A percentile compares a stretch with the other conserved stretches of the same genome.
These are phyloP conservation scores for Benthosema pterotum DNA, from an alignment of 2,797 vertebrate species.

Conservation along the genomic window DNA sequence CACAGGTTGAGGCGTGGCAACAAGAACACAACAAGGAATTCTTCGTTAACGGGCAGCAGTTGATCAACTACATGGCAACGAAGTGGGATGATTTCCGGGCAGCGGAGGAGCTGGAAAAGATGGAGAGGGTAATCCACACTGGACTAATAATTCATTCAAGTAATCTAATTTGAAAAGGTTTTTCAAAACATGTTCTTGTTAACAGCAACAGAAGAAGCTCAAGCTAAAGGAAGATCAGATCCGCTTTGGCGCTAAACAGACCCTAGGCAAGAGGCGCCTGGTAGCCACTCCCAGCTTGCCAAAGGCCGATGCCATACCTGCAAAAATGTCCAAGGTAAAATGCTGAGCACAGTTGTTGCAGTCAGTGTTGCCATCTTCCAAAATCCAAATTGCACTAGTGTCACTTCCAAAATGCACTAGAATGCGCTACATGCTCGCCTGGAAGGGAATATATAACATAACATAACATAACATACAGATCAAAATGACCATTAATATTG, in stretches of 20 bases:
- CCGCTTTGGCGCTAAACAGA: slow-evolving; percentile 85
- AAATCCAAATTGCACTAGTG: too few species aligned
- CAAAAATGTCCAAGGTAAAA: slow-evolving; percentile 88
- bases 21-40: slow-evolving; percentile 78
- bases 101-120: slow-evolving; percentile 91
- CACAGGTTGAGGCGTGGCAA: slow-evolving; percentile 86
- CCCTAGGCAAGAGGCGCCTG: slow-evolving; percentile 83
- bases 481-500: too few species aligned
- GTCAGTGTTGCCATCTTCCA: too few species aligned
- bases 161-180: not conserved
- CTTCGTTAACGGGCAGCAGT: slow-evolving; percentile 86
- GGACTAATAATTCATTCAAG: not conserved
- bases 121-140: slow-evolving; percentile 83
- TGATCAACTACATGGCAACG: slow-evolving; percentile 85
- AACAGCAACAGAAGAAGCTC: slow-evolving; percentile 91
- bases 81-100: slow-evolving; percentile 86
- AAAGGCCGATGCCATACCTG: slow-evolving; percentile 58
- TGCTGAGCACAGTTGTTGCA: not conserved
- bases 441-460: too few species aligned
- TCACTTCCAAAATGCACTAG: too few species aligned
- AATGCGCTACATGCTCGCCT: too few species aligned
- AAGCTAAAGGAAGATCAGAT: slow-evolving; percentile 89
- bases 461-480: too few species aligned
- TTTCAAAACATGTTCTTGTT: not conserved
- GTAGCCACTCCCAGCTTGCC: slow-evolving; percentile 48